phyloP scores from a whole-genome alignment of 1,140 invertebrate species.

The Drosophila mojavensis region DNA sequence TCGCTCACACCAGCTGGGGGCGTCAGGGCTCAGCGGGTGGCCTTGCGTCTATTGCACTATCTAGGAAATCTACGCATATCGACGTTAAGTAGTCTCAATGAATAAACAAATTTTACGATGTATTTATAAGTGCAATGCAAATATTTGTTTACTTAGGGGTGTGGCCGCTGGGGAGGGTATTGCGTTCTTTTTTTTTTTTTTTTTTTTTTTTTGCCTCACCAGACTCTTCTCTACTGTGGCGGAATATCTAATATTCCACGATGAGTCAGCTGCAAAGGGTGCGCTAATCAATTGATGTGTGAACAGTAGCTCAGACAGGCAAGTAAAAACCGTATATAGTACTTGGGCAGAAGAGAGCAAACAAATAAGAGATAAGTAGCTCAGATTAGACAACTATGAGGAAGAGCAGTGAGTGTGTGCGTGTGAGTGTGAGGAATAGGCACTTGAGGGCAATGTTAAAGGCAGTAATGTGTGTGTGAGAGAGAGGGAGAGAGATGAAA shows the following conservation, averaged over 20 bases:
- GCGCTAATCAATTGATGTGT: too few species aligned
- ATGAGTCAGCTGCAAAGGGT: constrained; percentile 11
- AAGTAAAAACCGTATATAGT: background rate
- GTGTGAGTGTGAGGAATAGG: background rate
- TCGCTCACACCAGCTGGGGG: constrained; percentile 11
- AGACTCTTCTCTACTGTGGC: background rate
- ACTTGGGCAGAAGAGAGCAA: background rate
- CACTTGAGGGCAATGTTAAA: background rate
- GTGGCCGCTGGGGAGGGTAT: background rate
- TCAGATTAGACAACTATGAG: background rate
- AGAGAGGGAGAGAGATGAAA: background rate
- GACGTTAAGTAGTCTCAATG: constrained; percentile 70
- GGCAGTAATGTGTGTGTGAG: background rate
- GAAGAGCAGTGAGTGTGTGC: too few species aligned
- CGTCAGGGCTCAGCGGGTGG: constrained; percentile 11
- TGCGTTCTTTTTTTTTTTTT: background rate
- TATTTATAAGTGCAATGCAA: constrained; percentile 72
- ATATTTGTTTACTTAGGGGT: constrained; percentile 50
- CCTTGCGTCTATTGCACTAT: constrained; percentile 34
- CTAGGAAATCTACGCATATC: constrained; percentile 68
- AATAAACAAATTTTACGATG: constrained; percentile 78
- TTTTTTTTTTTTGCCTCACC: too few species aligned
- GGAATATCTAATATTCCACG: background rate
- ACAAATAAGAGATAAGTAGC: background rate
- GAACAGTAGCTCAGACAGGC: background rate